Evolutionary conservation across 2,797 vertebrate genomes (phyloP).

Genomic region (Brachyalestes nurse): DNA sequence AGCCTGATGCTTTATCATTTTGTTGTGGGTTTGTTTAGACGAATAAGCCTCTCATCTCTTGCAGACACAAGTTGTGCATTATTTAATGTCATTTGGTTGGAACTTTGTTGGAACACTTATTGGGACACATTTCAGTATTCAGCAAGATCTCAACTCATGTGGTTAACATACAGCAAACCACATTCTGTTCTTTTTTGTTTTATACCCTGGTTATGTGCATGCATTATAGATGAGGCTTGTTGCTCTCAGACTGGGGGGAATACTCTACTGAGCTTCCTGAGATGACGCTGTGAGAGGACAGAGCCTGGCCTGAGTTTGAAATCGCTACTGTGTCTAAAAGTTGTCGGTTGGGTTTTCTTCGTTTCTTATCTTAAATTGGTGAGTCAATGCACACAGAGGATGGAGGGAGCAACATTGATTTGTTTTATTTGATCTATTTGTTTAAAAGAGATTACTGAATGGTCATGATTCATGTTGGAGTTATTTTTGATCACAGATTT

Average conservation of each 20-base stretch:
- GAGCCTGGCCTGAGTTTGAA: background rate
- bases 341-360: background rate
- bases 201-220: background rate
- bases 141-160: background rate
- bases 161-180: background rate
- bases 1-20: background rate
- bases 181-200: conserved; percentile 11
- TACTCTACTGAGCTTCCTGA: conserved; percentile 5
- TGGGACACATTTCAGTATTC: background rate
- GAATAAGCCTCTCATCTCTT: conserved; percentile 2
- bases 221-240: conserved; percentile 16
- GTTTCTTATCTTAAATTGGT: background rate
- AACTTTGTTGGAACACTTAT: background rate
- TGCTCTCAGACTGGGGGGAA: background rate
- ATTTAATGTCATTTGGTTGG: conserved; percentile 19
- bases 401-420: background rate
- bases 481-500: background rate
- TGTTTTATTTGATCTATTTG: background rate
- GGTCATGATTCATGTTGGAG: background rate
- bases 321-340: background rate
- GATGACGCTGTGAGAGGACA: background rate
- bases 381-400: background rate
- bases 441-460: background rate
- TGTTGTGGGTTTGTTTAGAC: background rate
- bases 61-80: conserved; percentile 1